phyloP scores from a whole-genome alignment of 2,797 vertebrate species.

The Crypturellus tataupa region DNA sequence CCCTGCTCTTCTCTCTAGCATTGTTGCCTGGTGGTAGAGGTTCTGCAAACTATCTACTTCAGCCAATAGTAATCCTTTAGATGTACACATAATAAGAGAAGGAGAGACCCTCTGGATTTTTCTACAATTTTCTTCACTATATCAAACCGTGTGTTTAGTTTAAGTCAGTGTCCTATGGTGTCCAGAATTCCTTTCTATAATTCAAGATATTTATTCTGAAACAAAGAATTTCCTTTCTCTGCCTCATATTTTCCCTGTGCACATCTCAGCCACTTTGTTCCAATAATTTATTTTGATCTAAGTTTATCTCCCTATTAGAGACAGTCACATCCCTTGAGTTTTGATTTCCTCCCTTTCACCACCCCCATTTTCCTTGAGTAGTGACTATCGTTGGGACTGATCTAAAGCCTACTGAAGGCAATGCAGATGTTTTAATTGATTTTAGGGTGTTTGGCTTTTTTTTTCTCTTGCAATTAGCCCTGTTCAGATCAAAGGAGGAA shows the following conservation, averaged over 20 bases:
- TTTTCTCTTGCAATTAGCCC: not conserved
- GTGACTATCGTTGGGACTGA: not conserved
- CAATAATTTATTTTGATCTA: not conserved
- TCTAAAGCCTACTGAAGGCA: not conserved
- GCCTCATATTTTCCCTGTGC: not conserved
- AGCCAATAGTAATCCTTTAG: not conserved
- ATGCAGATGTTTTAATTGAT: not conserved
- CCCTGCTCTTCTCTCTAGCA: not conserved
- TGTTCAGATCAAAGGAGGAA: not conserved
- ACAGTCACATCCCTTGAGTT: not conserved
- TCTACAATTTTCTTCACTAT: not conserved
- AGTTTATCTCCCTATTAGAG: not conserved
- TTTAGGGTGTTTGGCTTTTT: not conserved
- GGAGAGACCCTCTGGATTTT: not conserved
- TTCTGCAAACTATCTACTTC: not conserved
- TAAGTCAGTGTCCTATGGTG: not conserved
- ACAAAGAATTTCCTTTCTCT: not conserved
- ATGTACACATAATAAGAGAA: not conserved
- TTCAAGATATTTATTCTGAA: not conserved
- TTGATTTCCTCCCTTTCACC: rapidly evolving
- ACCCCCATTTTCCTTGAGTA: not conserved
- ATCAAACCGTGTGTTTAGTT: not conserved
- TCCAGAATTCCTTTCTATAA: not conserved
- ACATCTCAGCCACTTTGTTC: not conserved
- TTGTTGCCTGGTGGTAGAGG: not conserved